These are phyloP conservation scores for Grus americana DNA, from an alignment of 2,113 vertebrate species.

Conservation along the genomic window DNA sequence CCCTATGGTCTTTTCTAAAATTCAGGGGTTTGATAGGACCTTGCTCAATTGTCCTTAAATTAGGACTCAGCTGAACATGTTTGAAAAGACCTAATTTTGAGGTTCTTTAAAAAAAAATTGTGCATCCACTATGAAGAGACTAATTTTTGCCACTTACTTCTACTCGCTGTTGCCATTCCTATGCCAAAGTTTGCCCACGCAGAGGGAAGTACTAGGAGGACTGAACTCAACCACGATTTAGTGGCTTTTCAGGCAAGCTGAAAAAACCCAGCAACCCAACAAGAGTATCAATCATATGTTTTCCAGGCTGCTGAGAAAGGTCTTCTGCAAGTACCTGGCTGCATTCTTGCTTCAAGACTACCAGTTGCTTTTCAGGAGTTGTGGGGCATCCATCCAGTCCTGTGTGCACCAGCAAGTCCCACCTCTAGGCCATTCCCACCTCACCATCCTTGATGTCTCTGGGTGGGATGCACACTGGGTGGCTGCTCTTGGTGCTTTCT, in stretches of 20 bases:
- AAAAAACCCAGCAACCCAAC: neutral
- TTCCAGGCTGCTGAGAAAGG: neutral
- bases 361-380: neutral
- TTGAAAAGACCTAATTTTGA: neutral
- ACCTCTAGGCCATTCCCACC: neutral
- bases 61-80: neutral
- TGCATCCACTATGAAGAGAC: neutral
- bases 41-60: neutral
- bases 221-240: neutral
- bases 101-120: neutral
- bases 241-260: neutral
- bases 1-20: neutral
- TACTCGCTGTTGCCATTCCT: neutral
- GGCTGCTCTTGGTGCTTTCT: neutral
- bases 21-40: neutral
- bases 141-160: neutral
- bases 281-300: neutral
- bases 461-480: accelerated
- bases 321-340: neutral
- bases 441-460: neutral
- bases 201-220: neutral
- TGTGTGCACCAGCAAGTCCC: neutral
- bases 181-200: neutral
- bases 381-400: neutral
- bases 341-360: neutral